A percentile compares a stretch with the other conserved stretches of the same genome.
Conservation (phyloP, 2,888 invertebrate species). For the Nomada flava region DNA sequence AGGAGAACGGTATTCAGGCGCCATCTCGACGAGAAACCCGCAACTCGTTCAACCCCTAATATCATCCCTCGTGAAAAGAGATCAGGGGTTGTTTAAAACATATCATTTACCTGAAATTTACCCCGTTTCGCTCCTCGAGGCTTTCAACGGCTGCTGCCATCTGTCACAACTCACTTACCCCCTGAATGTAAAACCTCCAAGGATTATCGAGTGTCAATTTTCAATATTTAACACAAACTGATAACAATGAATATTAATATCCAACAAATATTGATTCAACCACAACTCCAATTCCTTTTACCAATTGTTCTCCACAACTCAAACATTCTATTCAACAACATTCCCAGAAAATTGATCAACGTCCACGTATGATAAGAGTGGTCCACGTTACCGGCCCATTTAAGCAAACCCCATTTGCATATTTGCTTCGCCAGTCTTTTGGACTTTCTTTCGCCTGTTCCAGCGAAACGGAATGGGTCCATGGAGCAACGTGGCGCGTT, state of each 20-base stretch:
- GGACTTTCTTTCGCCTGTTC: constrained; percentile 35
- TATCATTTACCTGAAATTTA: constrained; percentile 60
- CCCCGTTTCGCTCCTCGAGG: constrained; percentile 23
- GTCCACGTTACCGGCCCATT: neutral
- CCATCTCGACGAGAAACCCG: constrained; percentile 54
- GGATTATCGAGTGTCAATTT: constrained; percentile 24
- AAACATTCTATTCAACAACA: no score
- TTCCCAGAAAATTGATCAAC: neutral
- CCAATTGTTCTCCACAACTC: neutral
- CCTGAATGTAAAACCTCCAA: neutral
- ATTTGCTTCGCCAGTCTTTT: constrained; percentile 9
- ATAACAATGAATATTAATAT: neutral
- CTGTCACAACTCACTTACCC: constrained; percentile 31
- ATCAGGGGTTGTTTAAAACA: constrained; percentile 59
- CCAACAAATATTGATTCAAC: no score
- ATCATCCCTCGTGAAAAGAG: constrained; percentile 57
- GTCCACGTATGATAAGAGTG: neutral
- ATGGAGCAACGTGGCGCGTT: constrained; percentile 33
- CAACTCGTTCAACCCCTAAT: constrained; percentile 57
- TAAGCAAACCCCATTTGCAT: constrained; percentile 45
- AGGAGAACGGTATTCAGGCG: constrained; percentile 49
- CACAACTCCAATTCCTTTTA: no score
- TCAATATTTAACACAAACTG: neutral
- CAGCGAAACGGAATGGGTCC: constrained; percentile 26
- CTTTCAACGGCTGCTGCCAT: constrained; percentile 61